Evolutionary conservation across 2,888 invertebrate species (phyloP).

Genomic region (Rhabditophanes sp.): DNA sequence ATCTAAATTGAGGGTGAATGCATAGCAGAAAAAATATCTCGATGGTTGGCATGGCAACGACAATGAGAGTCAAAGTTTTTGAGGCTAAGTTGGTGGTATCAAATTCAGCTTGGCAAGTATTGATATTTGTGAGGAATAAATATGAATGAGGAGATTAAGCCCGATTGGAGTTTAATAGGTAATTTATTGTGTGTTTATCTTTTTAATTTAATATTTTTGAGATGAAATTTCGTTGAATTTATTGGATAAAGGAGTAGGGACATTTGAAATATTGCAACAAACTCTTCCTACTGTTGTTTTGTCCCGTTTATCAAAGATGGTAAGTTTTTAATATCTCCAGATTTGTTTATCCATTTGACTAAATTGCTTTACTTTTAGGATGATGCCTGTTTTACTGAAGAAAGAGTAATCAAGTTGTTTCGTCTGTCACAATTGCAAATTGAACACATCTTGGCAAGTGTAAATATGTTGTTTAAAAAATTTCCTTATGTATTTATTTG

Average conservation of each 20-base stretch:
- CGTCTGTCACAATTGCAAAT: slow-evolving; percentile 17
- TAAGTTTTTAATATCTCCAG: slow-evolving; percentile 5
- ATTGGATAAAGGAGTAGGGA: slow-evolving; percentile 16
- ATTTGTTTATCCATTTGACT: background rate
- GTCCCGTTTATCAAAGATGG: slow-evolving; percentile 11
- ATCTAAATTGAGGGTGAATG: no score
- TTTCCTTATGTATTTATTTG: no score
- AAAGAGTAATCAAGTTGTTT: slow-evolving; percentile 17
- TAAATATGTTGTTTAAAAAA: background rate
- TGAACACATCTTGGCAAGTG: slow-evolving; percentile 10
- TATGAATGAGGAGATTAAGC: no score
- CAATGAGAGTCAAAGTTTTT: no score
- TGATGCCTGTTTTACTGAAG: slow-evolving; percentile 13
- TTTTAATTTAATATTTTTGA: no score
- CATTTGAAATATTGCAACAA: slow-evolving; percentile 15
- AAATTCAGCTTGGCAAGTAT: no score
- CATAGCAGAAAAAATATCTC: no score
- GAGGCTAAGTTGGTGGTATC: no score
- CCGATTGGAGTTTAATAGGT: no score
- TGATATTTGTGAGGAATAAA: no score
- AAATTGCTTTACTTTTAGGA: slow-evolving; percentile 10
- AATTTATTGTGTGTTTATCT: no score
- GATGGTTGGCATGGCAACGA: no score
- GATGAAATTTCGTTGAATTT: slow-evolving; percentile 17
- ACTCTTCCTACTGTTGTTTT: slow-evolving; percentile 18